phyloP scores from a whole-genome alignment of 1,140 invertebrate genomes.

The Camponotus floridanus region DNA sequence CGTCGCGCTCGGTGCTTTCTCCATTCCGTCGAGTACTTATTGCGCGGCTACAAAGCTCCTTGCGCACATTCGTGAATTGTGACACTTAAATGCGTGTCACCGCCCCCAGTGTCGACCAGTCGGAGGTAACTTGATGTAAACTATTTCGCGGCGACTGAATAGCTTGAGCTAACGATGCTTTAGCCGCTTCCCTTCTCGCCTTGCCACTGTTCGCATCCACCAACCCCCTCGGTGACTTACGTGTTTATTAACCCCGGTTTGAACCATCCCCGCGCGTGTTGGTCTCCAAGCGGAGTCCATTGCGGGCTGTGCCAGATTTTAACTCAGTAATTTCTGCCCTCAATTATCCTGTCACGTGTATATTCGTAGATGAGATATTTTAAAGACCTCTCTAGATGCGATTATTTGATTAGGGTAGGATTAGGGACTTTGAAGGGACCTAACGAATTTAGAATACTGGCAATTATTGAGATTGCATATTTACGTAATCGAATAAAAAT shows the following conservation, averaged over 20 bases:
- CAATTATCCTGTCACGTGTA: constrained; percentile 10
- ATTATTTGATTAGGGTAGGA: neutral
- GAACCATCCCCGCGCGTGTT: constrained; percentile 7
- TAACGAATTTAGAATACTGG: neutral
- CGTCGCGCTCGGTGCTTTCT: constrained; percentile 35
- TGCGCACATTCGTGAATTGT: constrained; percentile 57
- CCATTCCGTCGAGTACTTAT: constrained; percentile 36
- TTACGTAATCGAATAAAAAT: constrained; percentile 6
- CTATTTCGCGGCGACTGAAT: constrained; percentile 74
- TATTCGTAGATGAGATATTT: neutral
- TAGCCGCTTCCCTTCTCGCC: constrained; percentile 46
- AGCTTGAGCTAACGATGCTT: constrained; percentile 75
- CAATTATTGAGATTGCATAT: neutral
- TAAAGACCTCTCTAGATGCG: neutral
- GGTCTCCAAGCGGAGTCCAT: neutral
- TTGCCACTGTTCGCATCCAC: constrained; percentile 6
- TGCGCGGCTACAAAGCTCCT: constrained; percentile 5
- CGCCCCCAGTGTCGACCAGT: constrained; percentile 57
- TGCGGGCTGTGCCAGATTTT: constrained; percentile 8
- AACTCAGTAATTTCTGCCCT: constrained; percentile 30
- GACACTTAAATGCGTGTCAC: constrained; percentile 76
- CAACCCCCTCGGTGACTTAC: constrained; percentile 64
- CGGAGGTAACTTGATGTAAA: constrained; percentile 70
- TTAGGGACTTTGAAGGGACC: neutral
- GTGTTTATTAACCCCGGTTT: constrained; percentile 71